These are phyloP conservation scores for Tigriopus californicus DNA, from an alignment of 2,888 invertebrate species.

Conservation along the genomic window DNA sequence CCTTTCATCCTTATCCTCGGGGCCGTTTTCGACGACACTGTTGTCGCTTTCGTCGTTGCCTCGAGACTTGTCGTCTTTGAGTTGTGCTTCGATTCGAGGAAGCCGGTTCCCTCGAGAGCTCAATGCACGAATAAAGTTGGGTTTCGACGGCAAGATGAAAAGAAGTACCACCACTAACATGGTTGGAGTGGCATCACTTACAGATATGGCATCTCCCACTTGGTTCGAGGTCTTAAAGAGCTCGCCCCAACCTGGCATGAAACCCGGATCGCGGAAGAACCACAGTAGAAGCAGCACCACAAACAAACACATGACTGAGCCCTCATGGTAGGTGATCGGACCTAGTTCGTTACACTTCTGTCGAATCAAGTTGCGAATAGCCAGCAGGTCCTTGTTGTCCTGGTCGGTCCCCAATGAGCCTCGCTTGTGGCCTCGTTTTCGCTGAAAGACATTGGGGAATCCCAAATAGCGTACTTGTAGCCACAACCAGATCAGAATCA, in stretches of 20 bases:
- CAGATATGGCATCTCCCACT: constrained; percentile 23
- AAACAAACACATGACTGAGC: constrained; percentile 32
- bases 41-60: no score
- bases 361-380: constrained; percentile 37
- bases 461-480: constrained; percentile 47
- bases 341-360: constrained; percentile 58
- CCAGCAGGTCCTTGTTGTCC: neutral
- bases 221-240: constrained; percentile 27
- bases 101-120: neutral
- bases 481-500: constrained; percentile 52
- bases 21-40: no score
- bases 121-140: constrained; percentile 31
- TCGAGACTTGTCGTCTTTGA: no score
- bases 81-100: neutral
- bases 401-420: neutral
- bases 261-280: constrained; percentile 73
- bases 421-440: neutral
- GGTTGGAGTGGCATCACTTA: constrained; percentile 36
- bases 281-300: constrained; percentile 58
- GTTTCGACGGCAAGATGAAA: constrained; percentile 60
- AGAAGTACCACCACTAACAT: constrained; percentile 59
- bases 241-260: constrained; percentile 68
- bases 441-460: neutral
- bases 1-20: no score
- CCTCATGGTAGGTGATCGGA: neutral